Base-by-base conservation (phyloP, 2,888 invertebrate species). In the Melieria omissa region DNA sequence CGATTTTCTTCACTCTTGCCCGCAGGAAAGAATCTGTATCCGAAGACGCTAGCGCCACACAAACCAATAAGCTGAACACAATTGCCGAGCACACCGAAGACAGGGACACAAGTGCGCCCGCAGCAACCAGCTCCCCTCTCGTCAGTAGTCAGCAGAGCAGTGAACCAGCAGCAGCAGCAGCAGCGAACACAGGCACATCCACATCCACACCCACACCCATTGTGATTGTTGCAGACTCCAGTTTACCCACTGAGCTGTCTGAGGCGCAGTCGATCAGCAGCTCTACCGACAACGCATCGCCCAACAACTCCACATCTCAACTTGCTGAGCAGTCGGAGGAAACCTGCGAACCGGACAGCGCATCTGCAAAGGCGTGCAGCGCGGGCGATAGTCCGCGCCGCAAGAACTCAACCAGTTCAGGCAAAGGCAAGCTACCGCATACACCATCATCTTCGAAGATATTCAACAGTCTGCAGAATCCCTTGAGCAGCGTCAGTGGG, bases 1-100 rank as follows among this genome's bases (percentile, higher is more conserved):
- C 46, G 7, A 57, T 65, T n/a, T 7, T 65, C 61, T 71, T 65
- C 71, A 60, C 46, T 60, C 65, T 62, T 58, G 29, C 29, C 70
- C 70, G 9, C 55, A 75, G 75, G 74, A 74, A 66, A 72, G 69
- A 72, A 54, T 74, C 74, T 64, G 64, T 71, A n/a, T 65, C 63
- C 12, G 74, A 72, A 49, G 73, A 73, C 4, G 60, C 41, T 49
- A 65, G n/a, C 44, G 14, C 62, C 65, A 41, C 54, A 54, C 58
- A 60, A 12, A 9, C 55, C 29, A 74, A 58, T n/a, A 71, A 66
- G 55, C 52, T 64, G 5, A 70, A 72, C 55, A 44, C 54, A 12
- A 68, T 52, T 41, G 49, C 44, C 47, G 68, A 69, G 55, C 45
- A 12, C 47, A 54, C 41, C 16, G 65, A 69, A 49, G 64, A 58